Percentiles rank a stretch among this genome's conserved stretches.
These are phyloP conservation scores for Phocoena phocoena DNA, from an alignment of 2,113 vertebrate species.

Conservation along the genomic window DNA sequence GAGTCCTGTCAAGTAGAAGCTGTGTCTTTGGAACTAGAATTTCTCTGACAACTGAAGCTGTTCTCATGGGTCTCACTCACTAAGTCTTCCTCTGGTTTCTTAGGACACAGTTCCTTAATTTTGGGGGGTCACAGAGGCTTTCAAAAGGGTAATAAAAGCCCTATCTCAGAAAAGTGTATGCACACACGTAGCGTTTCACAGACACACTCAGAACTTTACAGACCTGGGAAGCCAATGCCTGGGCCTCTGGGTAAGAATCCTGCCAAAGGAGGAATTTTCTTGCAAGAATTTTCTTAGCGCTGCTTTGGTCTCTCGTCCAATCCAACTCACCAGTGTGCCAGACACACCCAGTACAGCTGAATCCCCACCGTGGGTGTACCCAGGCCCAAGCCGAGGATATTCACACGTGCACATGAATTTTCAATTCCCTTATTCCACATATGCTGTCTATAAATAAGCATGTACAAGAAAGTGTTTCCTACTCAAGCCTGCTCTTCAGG, in stretches of 20 bases:
- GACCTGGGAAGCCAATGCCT: not conserved
- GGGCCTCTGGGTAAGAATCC: not conserved
- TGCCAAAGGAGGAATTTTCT: not conserved
- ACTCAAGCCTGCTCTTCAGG: too few species aligned
- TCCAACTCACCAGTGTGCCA: too few species aligned
- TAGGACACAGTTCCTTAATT: not conserved
- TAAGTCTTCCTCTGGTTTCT: not conserved
- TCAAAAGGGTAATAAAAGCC: not conserved
- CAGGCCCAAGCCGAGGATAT: not conserved
- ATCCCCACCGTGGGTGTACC: too few species aligned
- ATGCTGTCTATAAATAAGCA: not conserved
- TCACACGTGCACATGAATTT: not conserved
- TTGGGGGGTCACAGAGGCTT: not conserved
- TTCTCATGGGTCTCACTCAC: not conserved
- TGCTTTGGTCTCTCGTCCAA: not conserved
- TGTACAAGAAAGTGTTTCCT: not conserved
- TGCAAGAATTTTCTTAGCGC: not conserved
- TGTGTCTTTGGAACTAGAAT: not conserved
- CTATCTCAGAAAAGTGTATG: not conserved
- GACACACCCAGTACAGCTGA: not conserved
- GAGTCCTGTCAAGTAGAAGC: not conserved
- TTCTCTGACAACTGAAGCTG: not conserved
- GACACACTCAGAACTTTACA: not conserved
- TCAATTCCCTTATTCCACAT: not conserved
- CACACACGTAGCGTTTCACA: not conserved